Evolutionary conservation across 2,113 vertebrate genomes (phyloP).

Genomic region (Benitochromis conjunctus): DNA sequence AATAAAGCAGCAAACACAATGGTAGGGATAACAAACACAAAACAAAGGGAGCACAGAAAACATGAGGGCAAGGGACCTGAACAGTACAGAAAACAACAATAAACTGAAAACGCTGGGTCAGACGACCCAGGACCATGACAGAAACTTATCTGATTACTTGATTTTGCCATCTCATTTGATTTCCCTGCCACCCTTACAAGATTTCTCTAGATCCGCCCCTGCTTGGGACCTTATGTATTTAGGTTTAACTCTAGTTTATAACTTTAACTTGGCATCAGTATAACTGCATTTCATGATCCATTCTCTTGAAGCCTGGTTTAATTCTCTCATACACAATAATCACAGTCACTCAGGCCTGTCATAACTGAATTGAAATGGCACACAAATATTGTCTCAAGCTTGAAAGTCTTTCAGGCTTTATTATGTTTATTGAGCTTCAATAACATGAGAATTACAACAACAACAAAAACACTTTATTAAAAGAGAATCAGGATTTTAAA

Average conservation of each 20-base stretch:
- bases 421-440: neutral
- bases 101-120: too few relatives aligned
- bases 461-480: neutral
- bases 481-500: neutral
- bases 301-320: neutral
- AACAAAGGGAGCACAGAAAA: too few relatives aligned
- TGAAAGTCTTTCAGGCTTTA: rapidly evolving
- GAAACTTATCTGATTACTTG: too few relatives aligned
- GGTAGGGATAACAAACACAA: too few relatives aligned
- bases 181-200: neutral
- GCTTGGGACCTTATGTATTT: rapidly evolving
- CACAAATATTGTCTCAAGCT: rapidly evolving
- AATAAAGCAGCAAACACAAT: too few relatives aligned
- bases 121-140: too few relatives aligned
- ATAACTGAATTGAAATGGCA: neutral
- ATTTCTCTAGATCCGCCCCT: neutral
- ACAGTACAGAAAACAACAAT: too few relatives aligned
- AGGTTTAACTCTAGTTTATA: neutral
- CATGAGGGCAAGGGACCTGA: too few relatives aligned
- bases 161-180: neutral
- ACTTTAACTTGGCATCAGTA: neutral
- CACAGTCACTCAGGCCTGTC: rapidly evolving
- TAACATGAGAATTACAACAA: neutral
- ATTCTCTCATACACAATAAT: neutral
- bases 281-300: rapidly evolving